Base-by-base conservation (phyloP, 2,113 vertebrate species). In the Nannobrachium achirus region DNA sequence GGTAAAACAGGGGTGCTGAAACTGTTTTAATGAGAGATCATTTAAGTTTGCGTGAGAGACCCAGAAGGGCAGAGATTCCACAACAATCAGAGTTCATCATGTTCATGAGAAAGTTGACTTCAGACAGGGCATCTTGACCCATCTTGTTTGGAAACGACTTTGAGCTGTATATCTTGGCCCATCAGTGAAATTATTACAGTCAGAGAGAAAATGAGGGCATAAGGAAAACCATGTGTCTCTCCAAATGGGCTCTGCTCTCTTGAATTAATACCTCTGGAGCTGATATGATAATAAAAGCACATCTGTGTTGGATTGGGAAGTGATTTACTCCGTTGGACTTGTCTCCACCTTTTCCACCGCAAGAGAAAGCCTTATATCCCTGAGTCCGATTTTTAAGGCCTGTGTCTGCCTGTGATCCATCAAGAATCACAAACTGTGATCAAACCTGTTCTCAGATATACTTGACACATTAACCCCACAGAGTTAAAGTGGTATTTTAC, bases 81-180 rank as follows among this genome's bases (percentile, higher is more conserved):
- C 40, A 62, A 66, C 44, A 66, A 14, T 52, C 49, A 9, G 40
- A 59, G 45, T 61, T 59, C 33, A 67, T 63, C 62, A 15, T 75
- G 50, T 73, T 79, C 56, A 66, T 76, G 69, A 58, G 71, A 75
- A 73, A 25, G 14, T 41, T 45, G 20, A 68, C 57, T 67, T 71
- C 57, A 73, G 56, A 46, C 16, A 42, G 38, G 67, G 60, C 58
- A 38, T 11, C 38, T 56, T 50, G 64, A 57, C 39, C 56, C 7
- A 11, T 59, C 13, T 13, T 72, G 76, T 82, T 80, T 72, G 46
- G 60, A 59, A 66, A 73, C 48, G 66, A 74, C 48, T 69, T 40
- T 42, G 63, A 56, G 6, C 66, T 76, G 81, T 78, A 53, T 80
- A 56, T 82, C 71, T 79, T 80, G 79, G 79, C 72, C 25, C 46